phyloP scores from a whole-genome alignment of 2,113 vertebrate genomes.

The Lampris megalopsis region DNA sequence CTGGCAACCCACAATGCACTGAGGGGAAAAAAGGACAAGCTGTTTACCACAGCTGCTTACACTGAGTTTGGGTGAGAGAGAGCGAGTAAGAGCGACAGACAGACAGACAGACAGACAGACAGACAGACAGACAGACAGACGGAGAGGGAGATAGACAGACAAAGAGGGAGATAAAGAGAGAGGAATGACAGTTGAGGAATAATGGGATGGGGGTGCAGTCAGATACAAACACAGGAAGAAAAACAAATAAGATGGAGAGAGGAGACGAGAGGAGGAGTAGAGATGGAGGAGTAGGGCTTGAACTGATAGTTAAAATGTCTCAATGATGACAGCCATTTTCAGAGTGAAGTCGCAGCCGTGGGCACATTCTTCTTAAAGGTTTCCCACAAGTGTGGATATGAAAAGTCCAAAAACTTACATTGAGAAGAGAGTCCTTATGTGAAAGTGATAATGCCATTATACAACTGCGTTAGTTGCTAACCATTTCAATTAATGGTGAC shows the following conservation, averaged over 20 bases:
- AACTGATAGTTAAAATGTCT: constrained; percentile 27
- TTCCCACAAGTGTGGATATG: neutral
- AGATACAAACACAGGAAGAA: neutral
- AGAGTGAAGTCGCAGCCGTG: neutral
- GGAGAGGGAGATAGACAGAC: neutral
- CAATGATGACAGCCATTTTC: neutral
- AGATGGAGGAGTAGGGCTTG: neutral
- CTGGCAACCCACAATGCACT: constrained; percentile 90
- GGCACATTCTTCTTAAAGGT: constrained; percentile 14
- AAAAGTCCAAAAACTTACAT: constrained; percentile 4
- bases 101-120: neutral
- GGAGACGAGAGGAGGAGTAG: constrained; percentile 11
- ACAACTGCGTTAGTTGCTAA: neutral
- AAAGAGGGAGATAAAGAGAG: neutral
- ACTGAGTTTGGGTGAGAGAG: constrained; percentile 22
- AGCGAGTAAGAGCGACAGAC: constrained; percentile 6
- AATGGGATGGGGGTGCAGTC: too few species aligned
- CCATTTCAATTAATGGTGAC: constrained; percentile 9
- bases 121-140: neutral
- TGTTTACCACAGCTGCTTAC: constrained; percentile 79
- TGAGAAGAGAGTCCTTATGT: neutral
- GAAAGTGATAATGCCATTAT: neutral
- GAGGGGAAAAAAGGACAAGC: constrained; percentile 87
- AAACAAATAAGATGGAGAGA: constrained; percentile 12
- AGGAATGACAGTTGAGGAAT: neutral